These are phyloP conservation scores for Epicampocera succincta DNA, from an alignment of 2,888 invertebrate genomes.

Conservation along the genomic window DNA sequence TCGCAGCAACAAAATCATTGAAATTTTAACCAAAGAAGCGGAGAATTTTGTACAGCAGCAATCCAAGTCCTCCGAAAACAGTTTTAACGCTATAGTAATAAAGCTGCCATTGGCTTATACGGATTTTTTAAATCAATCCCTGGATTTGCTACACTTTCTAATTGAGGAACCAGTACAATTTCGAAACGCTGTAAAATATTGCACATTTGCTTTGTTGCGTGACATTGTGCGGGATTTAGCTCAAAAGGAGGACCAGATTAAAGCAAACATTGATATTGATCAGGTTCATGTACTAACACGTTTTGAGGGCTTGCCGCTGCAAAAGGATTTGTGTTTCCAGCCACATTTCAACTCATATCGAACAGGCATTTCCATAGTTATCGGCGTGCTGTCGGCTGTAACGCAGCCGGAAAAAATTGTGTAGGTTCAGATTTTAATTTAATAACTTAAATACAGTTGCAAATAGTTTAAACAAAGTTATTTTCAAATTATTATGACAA, in stretches of 20 bases:
- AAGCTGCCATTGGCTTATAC: slow-evolving; percentile 74
- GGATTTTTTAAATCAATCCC: slow-evolving; percentile 72
- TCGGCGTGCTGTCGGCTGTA: slow-evolving; percentile 76
- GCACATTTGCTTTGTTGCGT: slow-evolving; percentile 74
- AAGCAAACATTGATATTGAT: slow-evolving; percentile 73
- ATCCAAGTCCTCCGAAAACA: slow-evolving; percentile 74
- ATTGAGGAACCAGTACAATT: slow-evolving; percentile 78
- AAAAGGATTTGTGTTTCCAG: slow-evolving; percentile 73
- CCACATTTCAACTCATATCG: slow-evolving; percentile 70
- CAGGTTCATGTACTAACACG: slow-evolving; percentile 78
- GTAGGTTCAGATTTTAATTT: no score
- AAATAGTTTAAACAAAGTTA: no score
- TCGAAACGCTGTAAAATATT: slow-evolving; percentile 75
- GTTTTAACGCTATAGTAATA: slow-evolving; percentile 74
- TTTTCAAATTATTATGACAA: no score
- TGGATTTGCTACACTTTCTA: slow-evolving; percentile 73
- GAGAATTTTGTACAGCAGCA: slow-evolving; percentile 71
- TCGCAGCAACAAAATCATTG: slow-evolving; percentile 73
- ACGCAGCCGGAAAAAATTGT: slow-evolving; percentile 72
- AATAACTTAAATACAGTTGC: no score
- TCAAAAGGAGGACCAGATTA: not conserved
- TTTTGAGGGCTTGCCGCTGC: slow-evolving; percentile 75
- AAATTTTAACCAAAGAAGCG: slow-evolving; percentile 73
- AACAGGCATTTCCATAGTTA: slow-evolving; percentile 74
- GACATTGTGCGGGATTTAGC: slow-evolving; percentile 68